Evolutionary conservation across 2,888 invertebrate genomes (phyloP).

Genomic region (Stegophylla sp.): DNA sequence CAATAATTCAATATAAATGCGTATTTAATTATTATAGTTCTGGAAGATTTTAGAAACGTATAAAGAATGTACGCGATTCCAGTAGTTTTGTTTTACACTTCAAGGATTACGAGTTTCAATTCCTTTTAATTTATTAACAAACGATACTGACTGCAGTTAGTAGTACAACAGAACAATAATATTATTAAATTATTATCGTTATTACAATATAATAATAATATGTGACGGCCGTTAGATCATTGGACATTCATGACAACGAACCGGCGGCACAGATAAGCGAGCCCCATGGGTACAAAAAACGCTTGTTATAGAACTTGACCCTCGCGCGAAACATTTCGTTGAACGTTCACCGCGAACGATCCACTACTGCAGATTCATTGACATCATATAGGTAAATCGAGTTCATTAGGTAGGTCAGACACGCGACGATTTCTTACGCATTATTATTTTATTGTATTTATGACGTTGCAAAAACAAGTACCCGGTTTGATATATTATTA

Average conservation of each 20-base stretch:
- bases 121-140: conserved; percentile 17
- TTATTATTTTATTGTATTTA: background rate
- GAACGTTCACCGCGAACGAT: conserved; percentile 21
- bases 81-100: conserved; percentile 10
- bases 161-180: conserved; percentile 26
- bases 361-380: conserved; percentile 9
- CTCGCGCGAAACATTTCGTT: conserved; percentile 7
- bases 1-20: too few relatives aligned
- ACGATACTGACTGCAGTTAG: too few relatives aligned
- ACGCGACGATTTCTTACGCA: background rate
- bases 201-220: too few relatives aligned
- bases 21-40: too few relatives aligned
- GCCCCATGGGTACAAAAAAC: background rate
- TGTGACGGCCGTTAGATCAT: background rate
- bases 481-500: conserved; percentile 27
- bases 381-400: background rate
- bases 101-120: conserved; percentile 42
- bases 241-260: background rate
- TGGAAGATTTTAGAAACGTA: background rate
- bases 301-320: conserved; percentile 27
- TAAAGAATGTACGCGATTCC: conserved; percentile 14
- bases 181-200: background rate
- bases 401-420: conserved; percentile 8
- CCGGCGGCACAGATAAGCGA: too few relatives aligned
- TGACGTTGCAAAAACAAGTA: conserved; percentile 10